These are phyloP conservation scores for Sigmodon hispidus DNA, from an alignment of 2,113 vertebrate species.

Conservation along the genomic window DNA sequence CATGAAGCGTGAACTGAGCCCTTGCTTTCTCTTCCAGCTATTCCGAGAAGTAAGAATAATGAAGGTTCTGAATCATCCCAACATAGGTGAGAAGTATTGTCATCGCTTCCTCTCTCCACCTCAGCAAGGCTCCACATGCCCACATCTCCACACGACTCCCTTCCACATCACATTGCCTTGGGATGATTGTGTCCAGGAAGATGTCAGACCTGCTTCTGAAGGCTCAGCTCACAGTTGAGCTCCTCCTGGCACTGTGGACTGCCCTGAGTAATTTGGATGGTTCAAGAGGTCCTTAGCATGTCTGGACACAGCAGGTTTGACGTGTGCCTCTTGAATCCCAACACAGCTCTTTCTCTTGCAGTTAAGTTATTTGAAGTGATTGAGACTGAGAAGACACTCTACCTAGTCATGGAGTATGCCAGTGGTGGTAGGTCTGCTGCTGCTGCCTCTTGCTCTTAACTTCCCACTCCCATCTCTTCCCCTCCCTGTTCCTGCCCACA, in stretches of 20 bases:
- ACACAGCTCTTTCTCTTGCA: constrained; percentile 75
- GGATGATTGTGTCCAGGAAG: neutral
- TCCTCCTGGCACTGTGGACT: neutral
- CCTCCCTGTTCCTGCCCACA: neutral
- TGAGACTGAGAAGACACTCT: constrained; percentile 96
- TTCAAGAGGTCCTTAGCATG: neutral
- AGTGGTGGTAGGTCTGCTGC: constrained; percentile 91
- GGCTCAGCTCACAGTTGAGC: neutral
- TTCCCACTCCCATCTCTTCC: neutral
- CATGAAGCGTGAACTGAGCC: neutral
- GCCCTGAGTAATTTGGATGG: neutral
- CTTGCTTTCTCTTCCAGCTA: constrained; percentile 85
- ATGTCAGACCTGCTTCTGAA: neutral
- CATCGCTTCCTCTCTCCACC: neutral
- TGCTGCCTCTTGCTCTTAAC: neutral
- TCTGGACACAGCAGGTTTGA: neutral
- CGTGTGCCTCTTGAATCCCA: neutral
- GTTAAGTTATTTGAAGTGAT: constrained; percentile 98
- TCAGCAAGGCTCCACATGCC: neutral
- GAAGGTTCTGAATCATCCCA: constrained; percentile 97
- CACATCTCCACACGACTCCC: neutral
- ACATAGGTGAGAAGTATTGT: constrained; percentile 91
- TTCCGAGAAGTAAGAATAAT: constrained; percentile 97
- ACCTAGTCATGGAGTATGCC: constrained; percentile 96
- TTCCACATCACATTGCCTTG: neutral